Base-by-base conservation (phyloP, 2,888 invertebrate genomes). In the Drosophila histrio region DNA sequence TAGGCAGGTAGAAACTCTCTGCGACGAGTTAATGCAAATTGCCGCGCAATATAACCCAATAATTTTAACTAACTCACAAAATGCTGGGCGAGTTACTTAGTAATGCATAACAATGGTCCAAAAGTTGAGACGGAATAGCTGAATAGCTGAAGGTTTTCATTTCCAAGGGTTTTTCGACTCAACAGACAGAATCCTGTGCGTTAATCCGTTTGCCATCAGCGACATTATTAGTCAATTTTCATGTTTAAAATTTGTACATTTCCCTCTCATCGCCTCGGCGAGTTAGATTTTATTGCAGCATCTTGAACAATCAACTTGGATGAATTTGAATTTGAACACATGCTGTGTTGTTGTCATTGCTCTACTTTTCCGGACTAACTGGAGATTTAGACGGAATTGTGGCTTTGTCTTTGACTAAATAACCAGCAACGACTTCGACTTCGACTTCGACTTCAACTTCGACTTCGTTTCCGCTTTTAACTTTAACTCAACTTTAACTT, bases 271-370 rank as follows among this genome's bases (percentile, higher is more conserved):
- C 71, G 21, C 28, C 46, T 62, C 68, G 70, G 59, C 74, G 77
- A 86, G 89, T 90, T 90, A 86, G 89, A 89, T 84, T 90, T 90
- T 90, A 90, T 90, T 90, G 90, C 90, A 72, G 89, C 90, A 90
- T 90, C 90, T 90, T 90, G 89, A 88, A 90, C 90, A 90, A 90
- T 90, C 90, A 72, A 49, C 46, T 30, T 57, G 53, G 39, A 69
- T 72, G 65, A n/a, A n/a, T n/a, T n/a, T 60, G 46, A 19, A 67
- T 47, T 54, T 30, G 78, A 65, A 46, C 41, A 54, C 87, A 82
- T 50, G 81, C 81, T 82, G 81, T 39, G 77, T 9, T 39, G 77
- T 9, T 57, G 28, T 47, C 32, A 38, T 38, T 79, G 83, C 86
- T 76, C 78, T 87, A 72, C 64, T 75, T 81, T 39, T 17, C 63